Conservation (phyloP, 2,797 vertebrate genomes). For the Urocyon cinereoargenteus region DNA sequence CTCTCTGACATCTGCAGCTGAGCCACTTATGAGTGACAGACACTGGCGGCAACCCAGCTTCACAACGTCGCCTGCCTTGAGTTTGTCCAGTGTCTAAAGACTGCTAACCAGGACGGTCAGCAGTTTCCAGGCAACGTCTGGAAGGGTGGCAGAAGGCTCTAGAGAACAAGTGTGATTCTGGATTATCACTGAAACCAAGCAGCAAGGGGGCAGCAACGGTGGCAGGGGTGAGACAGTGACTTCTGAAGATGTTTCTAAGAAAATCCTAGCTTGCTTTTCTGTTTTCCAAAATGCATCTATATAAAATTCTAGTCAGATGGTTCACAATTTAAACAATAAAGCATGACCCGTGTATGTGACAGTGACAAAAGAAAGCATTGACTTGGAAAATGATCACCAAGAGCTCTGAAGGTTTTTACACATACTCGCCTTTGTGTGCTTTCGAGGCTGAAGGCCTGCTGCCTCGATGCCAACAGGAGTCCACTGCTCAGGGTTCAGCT, state of each 20-base stretch:
- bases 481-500: not conserved
- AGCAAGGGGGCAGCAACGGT: not conserved
- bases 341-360: not conserved
- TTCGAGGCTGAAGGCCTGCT: not conserved
- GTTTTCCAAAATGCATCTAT: slow-evolving; percentile 23
- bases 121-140: slow-evolving; percentile 36
- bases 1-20: slow-evolving; percentile 30
- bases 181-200: not conserved
- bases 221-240: not conserved
- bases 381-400: not conserved
- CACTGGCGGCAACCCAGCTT: slow-evolving; percentile 15
- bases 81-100: not conserved
- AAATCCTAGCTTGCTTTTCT: not conserved
- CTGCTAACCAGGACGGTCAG: not conserved
- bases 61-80: not conserved
- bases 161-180: not conserved
- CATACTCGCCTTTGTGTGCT: not conserved
- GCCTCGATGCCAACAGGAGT: not conserved
- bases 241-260: slow-evolving; percentile 31
- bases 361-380: not conserved
- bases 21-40: slow-evolving; percentile 71
- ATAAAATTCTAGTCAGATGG: not conserved
- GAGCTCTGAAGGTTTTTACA: not conserved
- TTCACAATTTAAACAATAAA: slow-evolving; percentile 20
- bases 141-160: not conserved